Conservation (phyloP, 2,797 vertebrate genomes). For the Danio choprae region DNA sequence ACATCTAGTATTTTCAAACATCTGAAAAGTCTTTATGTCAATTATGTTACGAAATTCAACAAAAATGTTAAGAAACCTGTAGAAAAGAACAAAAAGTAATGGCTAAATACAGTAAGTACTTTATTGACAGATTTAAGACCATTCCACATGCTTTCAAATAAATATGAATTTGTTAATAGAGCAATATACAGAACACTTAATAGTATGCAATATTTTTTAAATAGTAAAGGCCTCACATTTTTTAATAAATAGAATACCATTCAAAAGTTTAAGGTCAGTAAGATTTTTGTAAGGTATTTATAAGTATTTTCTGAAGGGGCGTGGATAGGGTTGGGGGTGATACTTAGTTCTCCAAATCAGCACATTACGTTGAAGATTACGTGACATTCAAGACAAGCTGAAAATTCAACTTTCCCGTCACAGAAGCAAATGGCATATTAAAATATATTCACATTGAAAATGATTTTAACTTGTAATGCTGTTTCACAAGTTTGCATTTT, state of each 20-base stretch:
- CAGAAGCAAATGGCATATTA: not conserved
- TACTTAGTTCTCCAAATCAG: not conserved
- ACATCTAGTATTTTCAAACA: conserved; percentile 74
- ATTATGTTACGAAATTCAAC: conserved; percentile 93
- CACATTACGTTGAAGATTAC: not conserved
- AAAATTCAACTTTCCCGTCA: not conserved
- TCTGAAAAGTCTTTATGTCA: conserved; percentile 86
- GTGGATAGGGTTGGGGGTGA: no score
- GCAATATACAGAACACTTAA: conserved; percentile 76
- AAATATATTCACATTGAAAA: not conserved
- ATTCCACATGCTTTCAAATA: conserved; percentile 84
- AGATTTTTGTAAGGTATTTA: not conserved
- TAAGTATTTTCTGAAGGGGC: not conserved
- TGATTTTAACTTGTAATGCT: not conserved
- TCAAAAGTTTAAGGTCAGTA: conserved; percentile 26
- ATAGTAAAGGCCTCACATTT: conserved; percentile 80
- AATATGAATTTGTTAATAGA: conserved; percentile 72
- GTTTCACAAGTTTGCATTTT: not conserved
- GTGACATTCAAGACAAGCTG: not conserved
- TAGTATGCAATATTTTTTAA: conserved; percentile 75
- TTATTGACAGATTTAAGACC: conserved; percentile 59
- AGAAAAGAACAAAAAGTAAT: conserved; percentile 81
- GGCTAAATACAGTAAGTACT: conserved; percentile 20
- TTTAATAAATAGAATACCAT: conserved; percentile 60
- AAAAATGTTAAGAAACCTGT: conserved; percentile 94